Evolutionary conservation across 2,113 vertebrate species (phyloP).

Genomic region (Elachura formosa): DNA sequence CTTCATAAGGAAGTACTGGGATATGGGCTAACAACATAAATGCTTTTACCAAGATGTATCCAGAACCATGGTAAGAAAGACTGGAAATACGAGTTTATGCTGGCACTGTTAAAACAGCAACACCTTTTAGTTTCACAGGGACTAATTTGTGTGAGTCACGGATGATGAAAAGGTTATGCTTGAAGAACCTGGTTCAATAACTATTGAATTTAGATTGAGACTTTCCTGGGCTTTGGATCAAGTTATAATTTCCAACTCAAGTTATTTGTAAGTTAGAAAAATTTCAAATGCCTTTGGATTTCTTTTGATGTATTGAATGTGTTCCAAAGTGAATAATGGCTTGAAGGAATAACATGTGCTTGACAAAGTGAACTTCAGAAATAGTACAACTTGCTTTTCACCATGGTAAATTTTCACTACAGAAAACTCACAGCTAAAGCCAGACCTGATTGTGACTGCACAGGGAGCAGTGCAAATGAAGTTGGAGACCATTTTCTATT

Average conservation of each 20-base stretch:
- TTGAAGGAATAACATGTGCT: not conserved
- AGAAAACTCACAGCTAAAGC: not conserved
- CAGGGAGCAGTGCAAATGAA: not conserved
- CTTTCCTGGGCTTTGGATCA: conserved; percentile 2
- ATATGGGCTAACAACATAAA: not conserved
- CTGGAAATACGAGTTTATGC: not conserved
- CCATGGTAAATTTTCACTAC: not conserved
- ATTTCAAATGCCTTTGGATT: conserved; percentile 14
- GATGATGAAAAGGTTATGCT: conserved; percentile 18
- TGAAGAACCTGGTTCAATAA: conserved; percentile 31
- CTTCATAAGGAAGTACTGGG: not conserved
- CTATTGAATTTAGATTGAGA: conserved; percentile 20
- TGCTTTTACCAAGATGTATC: not conserved
- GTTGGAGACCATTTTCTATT: not conserved
- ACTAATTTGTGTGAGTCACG: not conserved
- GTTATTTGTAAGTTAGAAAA: conserved; percentile 9
- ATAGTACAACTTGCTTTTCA: not conserved
- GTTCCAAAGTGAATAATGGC: not conserved
- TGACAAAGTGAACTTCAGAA: not conserved
- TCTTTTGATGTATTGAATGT: conserved; percentile 10
- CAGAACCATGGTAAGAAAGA: not conserved
- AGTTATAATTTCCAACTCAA: not conserved
- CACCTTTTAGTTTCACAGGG: not conserved
- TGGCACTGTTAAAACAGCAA: not conserved
- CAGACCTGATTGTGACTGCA: not conserved